A percentile compares a stretch with the other conserved stretches of the same genome.
Evolutionary conservation across 2,113 vertebrate genomes (phyloP).

Genomic region (Tychaedon coryphoeus): DNA sequence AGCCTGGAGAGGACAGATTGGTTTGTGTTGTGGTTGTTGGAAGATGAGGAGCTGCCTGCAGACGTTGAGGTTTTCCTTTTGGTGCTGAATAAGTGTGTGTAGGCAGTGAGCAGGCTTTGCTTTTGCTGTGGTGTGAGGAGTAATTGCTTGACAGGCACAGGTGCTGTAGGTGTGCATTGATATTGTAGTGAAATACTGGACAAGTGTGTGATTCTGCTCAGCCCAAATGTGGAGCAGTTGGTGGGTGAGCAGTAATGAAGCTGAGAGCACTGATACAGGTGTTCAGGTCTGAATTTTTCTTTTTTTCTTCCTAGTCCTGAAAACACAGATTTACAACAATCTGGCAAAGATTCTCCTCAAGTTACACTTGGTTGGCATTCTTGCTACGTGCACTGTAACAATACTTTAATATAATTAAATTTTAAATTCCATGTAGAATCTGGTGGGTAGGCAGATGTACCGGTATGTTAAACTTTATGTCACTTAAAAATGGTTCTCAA

Average conservation of each 20-base stretch:
- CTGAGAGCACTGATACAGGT: background rate
- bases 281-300: background rate
- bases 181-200: background rate
- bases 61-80: background rate
- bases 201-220: background rate
- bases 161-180: background rate
- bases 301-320: background rate
- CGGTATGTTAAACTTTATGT: slow-evolving; percentile 97
- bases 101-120: background rate
- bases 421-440: slow-evolving; percentile 88
- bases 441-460: slow-evolving; percentile 90
- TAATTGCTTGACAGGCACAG: background rate
- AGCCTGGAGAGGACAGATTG: background rate
- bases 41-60: background rate
- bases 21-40: background rate
- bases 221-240: background rate
- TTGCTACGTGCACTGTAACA: slow-evolving; percentile 64
- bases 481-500: slow-evolving; percentile 94
- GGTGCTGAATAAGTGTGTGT: background rate
- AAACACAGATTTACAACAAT: slow-evolving; percentile 21
- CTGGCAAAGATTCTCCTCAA: slow-evolving; percentile 15
- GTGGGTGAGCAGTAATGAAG: background rate
- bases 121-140: background rate
- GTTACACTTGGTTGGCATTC: slow-evolving; percentile 68
- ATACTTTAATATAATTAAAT: slow-evolving; percentile 88